Base-by-base conservation (phyloP, 2,888 invertebrate species). In the Drosophila colorata region DNA sequence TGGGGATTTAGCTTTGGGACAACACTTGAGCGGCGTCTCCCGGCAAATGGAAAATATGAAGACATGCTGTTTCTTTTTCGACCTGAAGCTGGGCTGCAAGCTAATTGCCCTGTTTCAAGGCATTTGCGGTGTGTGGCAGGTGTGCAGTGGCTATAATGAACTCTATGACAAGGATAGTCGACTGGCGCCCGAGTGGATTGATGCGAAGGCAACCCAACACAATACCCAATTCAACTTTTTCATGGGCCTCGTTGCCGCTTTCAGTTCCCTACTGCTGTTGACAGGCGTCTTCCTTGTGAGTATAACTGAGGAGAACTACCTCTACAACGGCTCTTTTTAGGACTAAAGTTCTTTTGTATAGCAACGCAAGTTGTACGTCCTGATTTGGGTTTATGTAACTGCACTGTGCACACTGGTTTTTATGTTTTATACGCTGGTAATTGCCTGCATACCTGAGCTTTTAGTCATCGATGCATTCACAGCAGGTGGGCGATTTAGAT, bases 91-190 rank as follows among this genome's bases (percentile, higher is more conserved):
- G 18, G 81, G 79, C 41, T 79, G 81, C 43, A 66, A 60, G 7
- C 2, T 87, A 2, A 87, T 85, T 49, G 79, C 65, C 4, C 0
- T 69, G 0, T 23, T 69, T 0, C 68, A 87, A n/a, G 55, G 38
- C 0, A 0, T 77, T 1, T 16, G 33, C 1, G 64, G 69, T 0
- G 5, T 78, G 3, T 3, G 53, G 5, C 55, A 77, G 38, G 37
- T 69, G 0, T 53, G 37, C 18, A 5, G 33, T 0, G 18, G 33
- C 33, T 61, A 35, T 44, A 35, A 31, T 4, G 16, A 35, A n/a
- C 2, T 77, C 1, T 13, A 11, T 0, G 4, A 0, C 0, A 20
- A 4, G 11, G 23, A 64, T 18, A 2, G 0, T 0, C 23, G 16
- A 6, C n/a, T 51, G 0, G 14, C 13, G 31, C 69, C 65, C n/a